These are phyloP conservation scores for Agapostemon virescens DNA, from an alignment of 2,888 invertebrate species.

Conservation along the genomic window DNA sequence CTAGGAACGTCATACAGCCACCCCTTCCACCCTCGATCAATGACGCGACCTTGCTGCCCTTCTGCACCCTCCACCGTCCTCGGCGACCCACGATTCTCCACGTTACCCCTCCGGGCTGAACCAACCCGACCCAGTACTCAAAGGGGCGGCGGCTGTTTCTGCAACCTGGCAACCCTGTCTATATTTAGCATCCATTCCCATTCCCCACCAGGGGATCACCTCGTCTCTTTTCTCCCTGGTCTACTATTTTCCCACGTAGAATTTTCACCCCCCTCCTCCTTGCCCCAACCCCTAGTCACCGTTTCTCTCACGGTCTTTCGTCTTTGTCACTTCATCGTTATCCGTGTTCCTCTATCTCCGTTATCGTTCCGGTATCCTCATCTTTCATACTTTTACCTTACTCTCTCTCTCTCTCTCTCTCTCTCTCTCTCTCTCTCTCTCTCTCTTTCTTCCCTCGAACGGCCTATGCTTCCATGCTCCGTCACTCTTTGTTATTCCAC, in stretches of 20 bases:
- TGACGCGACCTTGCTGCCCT: slow-evolving; percentile 79
- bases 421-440: not conserved
- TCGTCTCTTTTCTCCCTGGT: slow-evolving; percentile 31
- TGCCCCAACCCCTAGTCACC: not conserved
- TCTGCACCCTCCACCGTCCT: slow-evolving; percentile 57
- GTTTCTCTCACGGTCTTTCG: not conserved
- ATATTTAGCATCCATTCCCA: slow-evolving; percentile 78
- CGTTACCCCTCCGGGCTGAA: slow-evolving; percentile 61
- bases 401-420: not conserved
- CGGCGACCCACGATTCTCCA: slow-evolving; percentile 46
- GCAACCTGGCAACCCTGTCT: slow-evolving; percentile 80
- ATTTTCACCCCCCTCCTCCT: slow-evolving; percentile 21
- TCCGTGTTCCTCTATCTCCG: slow-evolving; percentile 10
- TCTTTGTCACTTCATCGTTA: slow-evolving; percentile 16
- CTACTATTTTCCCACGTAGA: slow-evolving; percentile 38
- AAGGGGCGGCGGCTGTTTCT: slow-evolving; percentile 80
- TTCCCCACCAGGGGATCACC: slow-evolving; percentile 51
- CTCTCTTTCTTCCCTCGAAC: too few relatives aligned
- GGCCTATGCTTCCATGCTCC: slow-evolving; percentile 17
- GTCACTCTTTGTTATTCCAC: slow-evolving; percentile 27
- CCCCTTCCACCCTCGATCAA: slow-evolving; percentile 76
- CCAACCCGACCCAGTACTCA: slow-evolving; percentile 74
- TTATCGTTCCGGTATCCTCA: slow-evolving; percentile 15
- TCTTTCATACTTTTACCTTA: not conserved
- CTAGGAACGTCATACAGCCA: slow-evolving; percentile 75